These are phyloP conservation scores for Cephus pygmeus DNA, from an alignment of 2,888 invertebrate genomes.

Conservation along the genomic window DNA sequence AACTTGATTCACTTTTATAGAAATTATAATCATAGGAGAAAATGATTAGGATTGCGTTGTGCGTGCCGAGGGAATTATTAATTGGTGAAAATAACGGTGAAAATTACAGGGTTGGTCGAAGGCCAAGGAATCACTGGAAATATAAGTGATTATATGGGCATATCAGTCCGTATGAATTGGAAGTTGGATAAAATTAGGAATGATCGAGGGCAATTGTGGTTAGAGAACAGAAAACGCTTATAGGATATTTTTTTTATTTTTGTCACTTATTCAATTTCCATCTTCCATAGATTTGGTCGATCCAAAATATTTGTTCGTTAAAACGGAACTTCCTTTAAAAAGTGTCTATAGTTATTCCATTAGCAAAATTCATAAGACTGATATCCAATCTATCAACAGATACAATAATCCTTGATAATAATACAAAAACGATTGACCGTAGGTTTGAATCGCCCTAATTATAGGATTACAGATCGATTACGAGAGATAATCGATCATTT, in stretches of 20 bases:
- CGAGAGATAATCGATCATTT: not conserved
- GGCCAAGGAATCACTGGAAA: not conserved
- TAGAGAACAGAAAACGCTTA: not conserved
- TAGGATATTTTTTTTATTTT: not conserved
- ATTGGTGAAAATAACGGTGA: not conserved
- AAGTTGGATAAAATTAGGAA: not conserved
- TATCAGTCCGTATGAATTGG: too few relatives aligned
- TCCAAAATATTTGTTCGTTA: not conserved
- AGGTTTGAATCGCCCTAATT: not conserved
- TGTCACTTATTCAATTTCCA: not conserved
- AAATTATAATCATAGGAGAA: not conserved
- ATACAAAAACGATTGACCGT: not conserved
- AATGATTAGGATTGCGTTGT: not conserved
- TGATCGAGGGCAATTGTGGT: not conserved
- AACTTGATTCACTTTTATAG: not conserved
- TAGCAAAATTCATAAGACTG: not conserved
- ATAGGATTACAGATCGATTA: not conserved
- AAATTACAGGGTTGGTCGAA: not conserved
- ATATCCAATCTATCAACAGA: not conserved
- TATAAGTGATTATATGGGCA: too few relatives aligned
- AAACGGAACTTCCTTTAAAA: not conserved
- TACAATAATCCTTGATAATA: not conserved
- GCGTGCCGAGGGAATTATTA: not conserved
- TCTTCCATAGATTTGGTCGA: not conserved
- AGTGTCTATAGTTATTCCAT: not conserved